Base-by-base conservation (phyloP, 2,113 vertebrate genomes). In the Peromyscus leucopus region DNA sequence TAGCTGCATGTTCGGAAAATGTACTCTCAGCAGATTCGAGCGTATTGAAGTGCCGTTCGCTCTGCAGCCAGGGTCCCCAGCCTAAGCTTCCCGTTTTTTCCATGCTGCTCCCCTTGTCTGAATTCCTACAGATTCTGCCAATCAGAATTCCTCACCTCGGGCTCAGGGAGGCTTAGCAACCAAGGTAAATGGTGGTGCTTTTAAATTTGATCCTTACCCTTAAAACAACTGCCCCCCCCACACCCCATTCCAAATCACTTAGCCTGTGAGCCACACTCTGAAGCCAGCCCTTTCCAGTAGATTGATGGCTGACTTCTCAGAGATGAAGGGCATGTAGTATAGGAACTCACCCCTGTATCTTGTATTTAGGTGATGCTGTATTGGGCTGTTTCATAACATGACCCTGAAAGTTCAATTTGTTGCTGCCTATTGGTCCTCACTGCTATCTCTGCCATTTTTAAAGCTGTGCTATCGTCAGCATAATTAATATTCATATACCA, bases 1-100 rank as follows among this genome's bases (percentile, higher is more conserved):
- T 98, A 75, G 89, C 98, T 98, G 98, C 98, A 97, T 98, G 98
- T 99, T 99, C 98, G 98, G 98, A 98, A 99, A 99, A 98, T 98
- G 98, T 99, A 98, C 99, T 99, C 98, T 98, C 99, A 99, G 98
- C 99, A 99, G 98, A 99, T 98, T 99, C 92, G 17, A 98, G 98
- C 98, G 98, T 98, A 98, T 98, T 98, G 97, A 97, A 98, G 98
- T 98, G 98, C 99, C 96, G 93, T 97, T 96, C 89, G 19, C 98
- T 98, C 94, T 96, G 96, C 97, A 93, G 96, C 98, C 97, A 95
- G 96, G 63, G 97, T 96, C 1, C 75, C 96, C 97, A 57, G 95
- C 97, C 97, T 82, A 89, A 97, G 97, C 98, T 97, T 97, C 97
- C 95, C 97, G 96, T 97, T 97, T 96, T 95, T 96, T 90, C 92